A percentile compares a stretch with the other conserved stretches of the same genome.
These are phyloP conservation scores for Ephydatia muelleri DNA, from an alignment of 37 sponge, comb jelly and placozoan species.

Conservation along the genomic window DNA sequence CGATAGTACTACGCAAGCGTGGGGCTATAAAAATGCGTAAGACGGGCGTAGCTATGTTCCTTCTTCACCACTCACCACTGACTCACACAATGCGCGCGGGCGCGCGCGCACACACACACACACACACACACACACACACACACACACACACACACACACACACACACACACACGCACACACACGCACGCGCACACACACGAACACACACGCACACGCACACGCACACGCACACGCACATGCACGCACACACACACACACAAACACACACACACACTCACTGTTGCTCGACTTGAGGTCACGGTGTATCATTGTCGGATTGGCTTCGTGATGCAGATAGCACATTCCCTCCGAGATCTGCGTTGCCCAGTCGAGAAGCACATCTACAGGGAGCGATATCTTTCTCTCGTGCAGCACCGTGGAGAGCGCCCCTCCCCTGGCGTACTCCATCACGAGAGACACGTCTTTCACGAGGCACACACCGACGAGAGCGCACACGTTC, in stretches of 20 bases:
- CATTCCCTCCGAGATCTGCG: slow-evolving; percentile 89
- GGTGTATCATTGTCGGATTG: slow-evolving; percentile 74
- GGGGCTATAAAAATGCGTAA: too few species aligned
- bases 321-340: slow-evolving; percentile 81
- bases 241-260: too few species aligned
- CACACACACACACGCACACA: slow-evolving; percentile 10
- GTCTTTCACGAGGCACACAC: slow-evolving; percentile 74
- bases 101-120: background rate
- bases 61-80: too few species aligned
- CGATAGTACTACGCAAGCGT: too few species aligned
- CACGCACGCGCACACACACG: too few species aligned
- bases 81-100: too few species aligned
- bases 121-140: too few species aligned
- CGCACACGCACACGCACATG: slow-evolving; percentile 18
- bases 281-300: slow-evolving; percentile 9
- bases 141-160: too few species aligned
- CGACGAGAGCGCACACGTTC: slow-evolving; percentile 73
- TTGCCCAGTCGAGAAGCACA: slow-evolving; percentile 79
- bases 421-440: slow-evolving; percentile 81
- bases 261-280: too few species aligned
- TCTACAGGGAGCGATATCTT: slow-evolving; percentile 49
- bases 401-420: slow-evolving; percentile 64
- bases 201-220: too few species aligned
- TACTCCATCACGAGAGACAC: slow-evolving; percentile 87
- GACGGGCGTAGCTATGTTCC: too few species aligned